Evolutionary conservation across 2,888 invertebrate species (phyloP).

Genomic region (Desoria tigrina): DNA sequence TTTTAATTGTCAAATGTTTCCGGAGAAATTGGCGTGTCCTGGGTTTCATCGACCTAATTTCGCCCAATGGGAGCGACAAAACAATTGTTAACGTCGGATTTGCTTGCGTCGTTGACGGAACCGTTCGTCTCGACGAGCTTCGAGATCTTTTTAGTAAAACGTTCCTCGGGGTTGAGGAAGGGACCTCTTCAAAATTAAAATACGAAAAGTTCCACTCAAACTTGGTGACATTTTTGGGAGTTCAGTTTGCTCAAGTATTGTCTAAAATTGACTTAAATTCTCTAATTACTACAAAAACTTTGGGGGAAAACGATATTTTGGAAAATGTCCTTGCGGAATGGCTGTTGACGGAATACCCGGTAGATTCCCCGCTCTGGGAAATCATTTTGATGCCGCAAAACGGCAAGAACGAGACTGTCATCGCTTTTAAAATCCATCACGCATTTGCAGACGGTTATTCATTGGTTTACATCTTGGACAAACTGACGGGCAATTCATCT

Average conservation of each 20-base stretch:
- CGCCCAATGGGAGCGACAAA: neutral
- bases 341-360: constrained; percentile 3
- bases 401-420: neutral
- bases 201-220: constrained; percentile 22
- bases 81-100: constrained; percentile 20
- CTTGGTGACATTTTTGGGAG: constrained; percentile 15
- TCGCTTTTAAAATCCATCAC: constrained; percentile 36
- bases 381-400: constrained; percentile 12
- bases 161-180: constrained; percentile 4
- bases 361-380: constrained; percentile 22
- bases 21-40: neutral
- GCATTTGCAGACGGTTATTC: constrained; percentile 32
- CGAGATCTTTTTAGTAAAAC: constrained; percentile 8
- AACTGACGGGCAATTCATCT: constrained; percentile 16
- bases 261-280: neutral
- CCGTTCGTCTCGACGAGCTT: constrained; percentile 3
- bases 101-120: neutral
- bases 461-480: constrained; percentile 28
- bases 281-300: neutral
- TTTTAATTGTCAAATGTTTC: neutral
- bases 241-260: constrained; percentile 1
- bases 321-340: constrained; percentile 14
- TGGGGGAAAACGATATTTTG: neutral
- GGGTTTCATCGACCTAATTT: constrained; percentile 1
- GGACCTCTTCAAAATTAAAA: neutral